phyloP scores from a whole-genome alignment of 2,888 invertebrate species.

The Trachelus iudaicus region DNA sequence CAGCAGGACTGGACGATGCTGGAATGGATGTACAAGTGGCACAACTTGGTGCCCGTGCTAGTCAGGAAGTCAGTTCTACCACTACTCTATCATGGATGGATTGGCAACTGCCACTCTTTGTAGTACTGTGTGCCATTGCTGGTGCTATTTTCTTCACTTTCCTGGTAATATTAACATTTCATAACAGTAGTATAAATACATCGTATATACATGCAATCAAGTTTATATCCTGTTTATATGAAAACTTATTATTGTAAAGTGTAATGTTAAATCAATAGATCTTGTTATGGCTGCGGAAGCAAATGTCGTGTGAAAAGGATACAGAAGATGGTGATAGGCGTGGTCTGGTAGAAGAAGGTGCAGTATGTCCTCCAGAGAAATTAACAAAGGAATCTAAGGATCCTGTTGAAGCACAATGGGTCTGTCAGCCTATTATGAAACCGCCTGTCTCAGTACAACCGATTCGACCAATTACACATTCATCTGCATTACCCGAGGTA shows the following conservation, averaged over 20 bases:
- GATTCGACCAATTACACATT: slow-evolving; percentile 25
- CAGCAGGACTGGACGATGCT: slow-evolving; percentile 65
- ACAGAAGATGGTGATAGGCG: slow-evolving; percentile 62
- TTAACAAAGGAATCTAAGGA: slow-evolving; percentile 46
- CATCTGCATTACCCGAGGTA: slow-evolving; percentile 51
- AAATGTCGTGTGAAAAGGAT: slow-evolving; percentile 66
- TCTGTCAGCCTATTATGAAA: slow-evolving; percentile 46
- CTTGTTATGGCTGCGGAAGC: slow-evolving; percentile 64
- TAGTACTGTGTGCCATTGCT: slow-evolving; percentile 59
- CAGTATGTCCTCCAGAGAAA: slow-evolving; percentile 48
- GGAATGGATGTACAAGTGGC: slow-evolving; percentile 63
- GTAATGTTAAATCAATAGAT: slow-evolving; percentile 36
- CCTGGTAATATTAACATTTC: slow-evolving; percentile 45
- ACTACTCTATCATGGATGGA: slow-evolving; percentile 60
- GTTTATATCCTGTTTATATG: neutral
- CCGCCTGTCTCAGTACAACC: slow-evolving; percentile 37
- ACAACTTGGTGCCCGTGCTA: slow-evolving; percentile 52
- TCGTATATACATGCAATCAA: neutral
- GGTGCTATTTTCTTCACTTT: slow-evolving; percentile 63
- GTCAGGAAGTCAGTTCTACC: slow-evolving; percentile 58
- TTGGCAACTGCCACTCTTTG: slow-evolving; percentile 57
- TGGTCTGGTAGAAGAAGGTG: slow-evolving; percentile 61
- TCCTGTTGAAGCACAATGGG: slow-evolving; percentile 57
- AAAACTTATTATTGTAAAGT: neutral
- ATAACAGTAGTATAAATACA: neutral